phyloP scores from a whole-genome alignment of 1,140 invertebrate genomes.

The Drosophila erecta region DNA sequence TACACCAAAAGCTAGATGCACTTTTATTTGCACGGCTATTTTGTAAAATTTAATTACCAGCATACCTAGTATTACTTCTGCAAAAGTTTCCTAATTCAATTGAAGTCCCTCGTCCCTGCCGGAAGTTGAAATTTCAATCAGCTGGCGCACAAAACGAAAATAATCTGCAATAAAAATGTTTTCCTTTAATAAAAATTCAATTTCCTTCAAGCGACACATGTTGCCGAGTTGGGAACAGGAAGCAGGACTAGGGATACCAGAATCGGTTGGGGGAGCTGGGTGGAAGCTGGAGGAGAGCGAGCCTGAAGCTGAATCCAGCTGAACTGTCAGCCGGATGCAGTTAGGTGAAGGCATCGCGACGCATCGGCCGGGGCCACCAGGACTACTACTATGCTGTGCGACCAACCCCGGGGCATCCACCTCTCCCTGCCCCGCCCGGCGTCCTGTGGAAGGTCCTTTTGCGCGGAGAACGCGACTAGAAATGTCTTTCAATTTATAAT shows the following conservation, averaged over 20 bases:
- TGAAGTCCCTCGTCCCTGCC: constrained; percentile 37
- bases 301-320: constrained; percentile 37
- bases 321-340: constrained; percentile 69
- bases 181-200: constrained; percentile 84
- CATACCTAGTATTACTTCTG: constrained; percentile 19
- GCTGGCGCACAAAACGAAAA: constrained; percentile 70
- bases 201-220: constrained; percentile 82
- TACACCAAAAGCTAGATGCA: neutral
- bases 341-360: constrained; percentile 69
- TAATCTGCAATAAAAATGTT: constrained; percentile 84
- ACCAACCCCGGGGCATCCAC: constrained; percentile 8
- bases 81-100: constrained; percentile 70
- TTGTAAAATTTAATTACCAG: constrained; percentile 61
- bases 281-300: constrained; percentile 9
- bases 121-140: constrained; percentile 80
- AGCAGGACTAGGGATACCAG: constrained; percentile 30
- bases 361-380: constrained; percentile 25
- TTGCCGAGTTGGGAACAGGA: constrained; percentile 58
- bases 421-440: no score
- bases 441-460: constrained; percentile 26
- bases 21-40: constrained; percentile 11
- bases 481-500: constrained; percentile 83
- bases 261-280: neutral
- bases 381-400: constrained; percentile 13
- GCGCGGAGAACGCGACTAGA: constrained; percentile 46